These are phyloP conservation scores for Eonycteris spelaea DNA, from an alignment of 2,113 vertebrate species.

Conservation along the genomic window DNA sequence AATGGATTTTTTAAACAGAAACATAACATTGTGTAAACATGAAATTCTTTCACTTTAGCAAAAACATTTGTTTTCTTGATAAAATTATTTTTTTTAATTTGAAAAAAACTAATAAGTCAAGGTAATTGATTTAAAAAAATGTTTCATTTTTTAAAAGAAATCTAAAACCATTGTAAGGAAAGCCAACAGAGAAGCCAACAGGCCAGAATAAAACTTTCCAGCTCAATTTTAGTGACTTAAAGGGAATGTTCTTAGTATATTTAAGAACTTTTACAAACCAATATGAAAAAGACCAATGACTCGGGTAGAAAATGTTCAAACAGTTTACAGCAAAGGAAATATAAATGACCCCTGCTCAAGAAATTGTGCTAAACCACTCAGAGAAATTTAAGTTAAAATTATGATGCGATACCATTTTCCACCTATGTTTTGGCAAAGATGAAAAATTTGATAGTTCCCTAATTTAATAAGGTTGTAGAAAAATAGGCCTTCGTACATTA, in stretches of 20 bases:
- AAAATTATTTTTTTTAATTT: neutral
- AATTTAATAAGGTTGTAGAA: neutral
- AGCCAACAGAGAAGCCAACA: neutral
- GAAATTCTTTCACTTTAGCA: neutral
- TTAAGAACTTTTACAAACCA: neutral
- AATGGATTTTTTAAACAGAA: neutral
- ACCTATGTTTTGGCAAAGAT: neutral
- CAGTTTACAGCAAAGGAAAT: neutral
- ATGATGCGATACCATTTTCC: neutral
- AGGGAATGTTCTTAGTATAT: neutral
- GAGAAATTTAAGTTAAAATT: neutral
- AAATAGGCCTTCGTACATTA: neutral
- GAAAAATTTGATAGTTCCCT: neutral
- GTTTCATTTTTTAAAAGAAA: neutral
- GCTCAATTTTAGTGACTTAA: neutral
- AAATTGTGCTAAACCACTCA: neutral
- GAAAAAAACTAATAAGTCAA: constrained; percentile 2
- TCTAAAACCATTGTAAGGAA: neutral
- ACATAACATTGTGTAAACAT: neutral
- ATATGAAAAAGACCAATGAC: neutral
- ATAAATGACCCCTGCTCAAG: neutral
- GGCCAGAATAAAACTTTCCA: neutral
- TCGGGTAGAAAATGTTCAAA: neutral
- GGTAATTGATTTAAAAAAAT: neutral
- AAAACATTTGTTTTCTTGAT: constrained; percentile 25